Evolutionary conservation across 2,797 vertebrate genomes (phyloP), one percentile per base, ranked within the genome.

Genomic region (Perodicticus potto): DNA sequence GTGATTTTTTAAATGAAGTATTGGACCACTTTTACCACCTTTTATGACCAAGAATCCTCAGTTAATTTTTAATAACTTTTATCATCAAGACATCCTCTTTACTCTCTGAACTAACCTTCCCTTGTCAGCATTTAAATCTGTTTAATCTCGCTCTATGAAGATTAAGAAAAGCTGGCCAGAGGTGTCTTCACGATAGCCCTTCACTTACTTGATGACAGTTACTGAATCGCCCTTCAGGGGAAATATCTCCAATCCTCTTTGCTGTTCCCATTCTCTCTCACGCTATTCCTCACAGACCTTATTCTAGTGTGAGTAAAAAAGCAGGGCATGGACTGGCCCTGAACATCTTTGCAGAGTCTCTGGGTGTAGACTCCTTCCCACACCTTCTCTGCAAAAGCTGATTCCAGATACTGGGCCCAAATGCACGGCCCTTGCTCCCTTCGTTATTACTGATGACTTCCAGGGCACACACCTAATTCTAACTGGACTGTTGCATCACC

Each of bases 361-460:
- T 53, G 16, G 32, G 27, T 32, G 63, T 59, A 72, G 32, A 6
- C 43, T 19, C 25, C 5, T 37, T 4, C 49, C 34, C 3, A 3
- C 4, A 0, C 19, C n/a, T 59, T 59, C 27, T 40, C 37, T 43
- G 27, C 40, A 61, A 32, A 29, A 6, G 6, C 53, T 27, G 27
- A 2, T 17, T n/a, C 23, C 1, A 7, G 20, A 0, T 37, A 0
- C n/a, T 5, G 29, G 8, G 8, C 4, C 23, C 11, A 1, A 3
- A 13, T n/a, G 1, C 1, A 2, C 2, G 7, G 7, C 9, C 1
- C 7, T 4, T 29, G 1, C n/a, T 32, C 5, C 3, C 0, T 7
- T 4, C 22, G 5, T 5, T 6, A 1, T 13, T 12, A 13, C 14
- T 6, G 6, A 3, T 0, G 12, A 6, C 5, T 0, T 1, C 37